phyloP scores from a whole-genome alignment of 2,797 vertebrate genomes.

The Eulemur rubriventer region DNA sequence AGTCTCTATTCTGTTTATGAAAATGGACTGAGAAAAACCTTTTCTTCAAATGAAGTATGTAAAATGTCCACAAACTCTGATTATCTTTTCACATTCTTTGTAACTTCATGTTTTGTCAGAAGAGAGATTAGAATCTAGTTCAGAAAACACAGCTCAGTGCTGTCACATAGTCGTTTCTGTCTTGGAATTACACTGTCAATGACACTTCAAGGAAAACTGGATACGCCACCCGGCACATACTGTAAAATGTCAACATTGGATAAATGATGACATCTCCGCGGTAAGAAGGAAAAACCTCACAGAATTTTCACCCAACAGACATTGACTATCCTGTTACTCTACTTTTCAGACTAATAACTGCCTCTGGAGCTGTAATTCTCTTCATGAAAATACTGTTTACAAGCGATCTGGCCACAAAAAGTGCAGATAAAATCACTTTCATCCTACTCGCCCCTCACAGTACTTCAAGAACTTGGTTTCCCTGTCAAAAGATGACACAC shows the following conservation, averaged over 20 bases:
- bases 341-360: background rate
- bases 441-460: background rate
- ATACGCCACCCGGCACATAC: background rate
- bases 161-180: background rate
- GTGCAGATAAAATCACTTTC: background rate
- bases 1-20: background rate
- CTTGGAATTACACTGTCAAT: background rate
- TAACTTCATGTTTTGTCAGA: background rate
- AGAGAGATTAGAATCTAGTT: constrained; percentile 1
- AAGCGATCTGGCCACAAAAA: background rate
- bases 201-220: constrained; percentile 14
- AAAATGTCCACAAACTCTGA: background rate
- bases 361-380: background rate
- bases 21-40: background rate
- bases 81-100: constrained; percentile 1
- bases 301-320: background rate
- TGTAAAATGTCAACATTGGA: background rate
- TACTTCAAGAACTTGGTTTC: background rate
- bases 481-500: background rate
- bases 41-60: background rate
- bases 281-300: background rate
- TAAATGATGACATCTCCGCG: background rate
- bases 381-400: background rate
- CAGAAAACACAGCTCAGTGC: background rate
- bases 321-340: background rate